Evolutionary conservation across 2,888 invertebrate genomes (phyloP).

Genomic region (Lepeophtheirus nordmannii): DNA sequence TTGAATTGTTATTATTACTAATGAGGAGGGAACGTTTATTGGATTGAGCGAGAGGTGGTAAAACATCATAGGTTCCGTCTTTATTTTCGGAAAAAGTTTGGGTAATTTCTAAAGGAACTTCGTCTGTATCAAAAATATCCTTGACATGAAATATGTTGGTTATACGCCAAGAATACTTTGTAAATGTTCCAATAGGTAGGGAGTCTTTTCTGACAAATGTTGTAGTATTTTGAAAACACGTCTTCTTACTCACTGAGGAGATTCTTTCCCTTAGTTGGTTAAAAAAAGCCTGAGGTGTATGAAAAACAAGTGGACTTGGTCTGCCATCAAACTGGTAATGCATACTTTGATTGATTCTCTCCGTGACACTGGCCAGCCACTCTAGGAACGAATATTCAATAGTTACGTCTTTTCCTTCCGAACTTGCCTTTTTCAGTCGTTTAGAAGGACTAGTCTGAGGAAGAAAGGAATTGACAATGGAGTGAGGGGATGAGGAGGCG

Average conservation of each 20-base stretch:
- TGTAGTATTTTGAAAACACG: slow-evolving; percentile 48
- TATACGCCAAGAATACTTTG: slow-evolving; percentile 55
- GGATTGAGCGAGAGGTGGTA: too few relatives aligned
- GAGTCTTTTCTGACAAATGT: slow-evolving; percentile 45
- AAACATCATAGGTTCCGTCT: too few relatives aligned
- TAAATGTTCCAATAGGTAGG: slow-evolving; percentile 49
- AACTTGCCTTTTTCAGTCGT: slow-evolving; percentile 31
- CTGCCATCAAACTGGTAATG: slow-evolving; percentile 42
- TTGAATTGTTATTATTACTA: not conserved
- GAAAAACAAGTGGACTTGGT: slow-evolving; percentile 36
- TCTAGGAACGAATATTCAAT: slow-evolving; percentile 41
- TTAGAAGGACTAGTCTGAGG: slow-evolving; percentile 25
- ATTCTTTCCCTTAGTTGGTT: slow-evolving; percentile 54
- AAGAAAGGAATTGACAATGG: not conserved
- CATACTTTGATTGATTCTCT: slow-evolving; percentile 57
- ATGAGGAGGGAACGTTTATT: slow-evolving; percentile 1
- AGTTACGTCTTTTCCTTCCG: too few relatives aligned
- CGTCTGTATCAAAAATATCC: slow-evolving; percentile 52
- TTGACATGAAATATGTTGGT: slow-evolving; percentile 53
- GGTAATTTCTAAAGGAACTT: slow-evolving; percentile 48
- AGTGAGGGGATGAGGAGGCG: not conserved
- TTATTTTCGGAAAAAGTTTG: slow-evolving; percentile 35
- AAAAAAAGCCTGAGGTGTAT: slow-evolving; percentile 46
- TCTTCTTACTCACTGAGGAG: slow-evolving; percentile 46
- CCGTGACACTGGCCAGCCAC: slow-evolving; percentile 60